These are phyloP conservation scores for Neodiprion virginianus DNA, from an alignment of 1,140 invertebrate genomes.

Conservation along the genomic window DNA sequence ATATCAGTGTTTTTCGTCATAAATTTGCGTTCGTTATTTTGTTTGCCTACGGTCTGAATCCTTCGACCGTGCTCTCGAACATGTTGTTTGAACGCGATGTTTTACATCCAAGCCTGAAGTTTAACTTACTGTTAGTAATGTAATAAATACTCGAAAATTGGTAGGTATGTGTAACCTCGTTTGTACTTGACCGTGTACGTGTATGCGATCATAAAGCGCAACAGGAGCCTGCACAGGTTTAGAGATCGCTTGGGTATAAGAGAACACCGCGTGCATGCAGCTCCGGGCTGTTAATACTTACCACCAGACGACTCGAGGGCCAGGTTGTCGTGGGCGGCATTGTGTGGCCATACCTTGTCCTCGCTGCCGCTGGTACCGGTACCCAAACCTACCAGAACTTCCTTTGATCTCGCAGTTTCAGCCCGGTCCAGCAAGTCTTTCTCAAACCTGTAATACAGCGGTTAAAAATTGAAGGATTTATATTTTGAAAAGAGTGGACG, in stretches of 20 bases:
- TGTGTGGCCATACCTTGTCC: constrained; percentile 8
- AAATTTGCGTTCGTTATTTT: too few relatives aligned
- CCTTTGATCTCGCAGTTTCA: constrained; percentile 39
- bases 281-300: constrained; percentile 10
- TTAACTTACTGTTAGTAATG: too few relatives aligned
- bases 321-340: constrained; percentile 25
- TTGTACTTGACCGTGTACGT: too few relatives aligned
- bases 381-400: constrained; percentile 36
- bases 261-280: neutral
- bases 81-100: too few relatives aligned
- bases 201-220: neutral
- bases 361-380: constrained; percentile 26
- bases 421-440: constrained; percentile 48
- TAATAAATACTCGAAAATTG: too few relatives aligned
- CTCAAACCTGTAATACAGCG: constrained; percentile 40
- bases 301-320: constrained; percentile 30
- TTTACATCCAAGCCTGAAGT: too few relatives aligned
- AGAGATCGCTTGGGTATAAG: neutral
- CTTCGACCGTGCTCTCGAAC: too few relatives aligned
- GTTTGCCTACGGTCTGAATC: too few relatives aligned
- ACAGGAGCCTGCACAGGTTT: constrained; percentile 5
- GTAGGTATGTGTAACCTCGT: too few relatives aligned
- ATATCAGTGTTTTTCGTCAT: too few relatives aligned
- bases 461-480: too few relatives aligned
- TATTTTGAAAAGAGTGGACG: constrained; percentile 9